These are phyloP conservation scores for Chiloscyllium plagiosum DNA, from an alignment of 2,113 vertebrate genomes.

Conservation along the genomic window DNA sequence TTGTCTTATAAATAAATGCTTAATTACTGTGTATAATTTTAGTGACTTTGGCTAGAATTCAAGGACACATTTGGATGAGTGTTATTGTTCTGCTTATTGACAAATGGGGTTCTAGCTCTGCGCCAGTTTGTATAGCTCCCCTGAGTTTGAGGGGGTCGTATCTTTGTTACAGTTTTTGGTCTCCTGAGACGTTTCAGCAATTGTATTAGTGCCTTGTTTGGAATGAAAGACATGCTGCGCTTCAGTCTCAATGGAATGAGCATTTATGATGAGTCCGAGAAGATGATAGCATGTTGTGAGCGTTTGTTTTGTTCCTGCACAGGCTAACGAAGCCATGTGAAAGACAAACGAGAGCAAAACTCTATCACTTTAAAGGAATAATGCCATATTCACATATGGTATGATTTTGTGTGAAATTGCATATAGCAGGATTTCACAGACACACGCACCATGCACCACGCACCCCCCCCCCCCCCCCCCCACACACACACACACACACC, in stretches of 20 bases:
- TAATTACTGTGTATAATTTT: conserved; percentile 17
- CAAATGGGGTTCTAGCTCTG: not conserved
- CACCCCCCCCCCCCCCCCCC: too few relatives aligned
- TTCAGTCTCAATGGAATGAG: not conserved
- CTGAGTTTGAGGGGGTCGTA: not conserved
- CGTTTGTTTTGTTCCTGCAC: not conserved
- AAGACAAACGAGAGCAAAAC: too few relatives aligned
- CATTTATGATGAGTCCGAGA: not conserved
- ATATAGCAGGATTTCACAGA: not conserved
- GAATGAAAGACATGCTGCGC: not conserved
- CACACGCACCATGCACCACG: too few relatives aligned
- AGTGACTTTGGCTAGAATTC: not conserved
- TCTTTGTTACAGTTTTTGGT: not conserved
- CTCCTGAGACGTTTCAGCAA: not conserved
- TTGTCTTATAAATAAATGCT: not conserved
- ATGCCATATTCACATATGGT: too few relatives aligned
- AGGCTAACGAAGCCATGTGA: not conserved
- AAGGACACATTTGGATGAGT: not conserved
- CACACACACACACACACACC: too few relatives aligned
- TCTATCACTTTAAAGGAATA: too few relatives aligned
- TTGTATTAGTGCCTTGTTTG: not conserved
- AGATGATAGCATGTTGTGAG: not conserved
- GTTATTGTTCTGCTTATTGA: not conserved
- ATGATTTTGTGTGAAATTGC: not conserved
- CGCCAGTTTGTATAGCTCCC: not conserved